These are phyloP conservation scores for Nephrotoma flavescens DNA, from an alignment of 2,888 invertebrate species.

Conservation along the genomic window DNA sequence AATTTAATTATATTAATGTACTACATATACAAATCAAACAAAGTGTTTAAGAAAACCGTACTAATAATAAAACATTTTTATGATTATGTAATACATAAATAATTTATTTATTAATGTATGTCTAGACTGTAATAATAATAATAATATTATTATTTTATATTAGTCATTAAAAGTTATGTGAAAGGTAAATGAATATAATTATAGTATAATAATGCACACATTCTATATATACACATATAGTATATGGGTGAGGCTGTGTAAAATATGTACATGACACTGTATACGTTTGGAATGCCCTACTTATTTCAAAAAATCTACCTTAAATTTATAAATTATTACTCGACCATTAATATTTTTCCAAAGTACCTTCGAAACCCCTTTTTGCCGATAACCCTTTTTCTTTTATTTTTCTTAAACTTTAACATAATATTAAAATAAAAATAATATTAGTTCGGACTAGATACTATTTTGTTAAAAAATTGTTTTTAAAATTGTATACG, in stretches of 20 bases:
- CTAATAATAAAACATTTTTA: neutral
- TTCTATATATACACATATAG: neutral
- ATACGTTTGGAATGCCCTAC: neutral
- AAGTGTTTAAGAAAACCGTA: neutral
- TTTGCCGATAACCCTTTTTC: neutral
- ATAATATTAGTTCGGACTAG: neutral
- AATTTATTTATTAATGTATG: neutral
- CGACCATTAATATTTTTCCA: neutral
- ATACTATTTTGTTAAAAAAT: neutral
- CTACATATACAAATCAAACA: neutral
- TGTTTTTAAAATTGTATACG: too few relatives aligned
- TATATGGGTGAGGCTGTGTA: neutral
- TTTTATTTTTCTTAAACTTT: neutral
- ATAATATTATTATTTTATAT: neutral
- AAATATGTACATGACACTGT: neutral
- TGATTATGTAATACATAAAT: neutral
- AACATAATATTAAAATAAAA: neutral
- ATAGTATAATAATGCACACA: neutral
- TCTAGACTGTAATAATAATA: neutral
- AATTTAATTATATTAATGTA: neutral
- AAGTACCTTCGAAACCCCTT: neutral
- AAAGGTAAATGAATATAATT: neutral
- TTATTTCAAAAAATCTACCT: neutral
- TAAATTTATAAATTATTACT: neutral
- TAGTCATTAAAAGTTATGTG: neutral